A percentile compares a stretch with the other conserved stretches of the same genome.
phyloP scores from a whole-genome alignment of 2,113 vertebrate species.

The Crotalus horridus region DNA sequence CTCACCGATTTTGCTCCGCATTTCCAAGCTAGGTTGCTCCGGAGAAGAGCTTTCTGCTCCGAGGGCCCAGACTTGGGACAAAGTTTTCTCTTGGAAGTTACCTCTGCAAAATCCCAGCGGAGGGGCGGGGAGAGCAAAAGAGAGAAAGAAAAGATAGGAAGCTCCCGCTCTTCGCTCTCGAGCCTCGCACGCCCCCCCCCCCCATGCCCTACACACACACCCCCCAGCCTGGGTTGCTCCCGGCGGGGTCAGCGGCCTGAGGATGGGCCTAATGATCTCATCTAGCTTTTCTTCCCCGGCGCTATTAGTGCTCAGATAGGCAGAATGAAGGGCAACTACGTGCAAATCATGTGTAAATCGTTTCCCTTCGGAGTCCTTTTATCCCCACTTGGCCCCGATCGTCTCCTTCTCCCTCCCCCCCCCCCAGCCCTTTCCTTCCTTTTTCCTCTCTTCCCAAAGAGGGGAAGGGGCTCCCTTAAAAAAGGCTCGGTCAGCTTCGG shows the following conservation, averaged over 20 bases:
- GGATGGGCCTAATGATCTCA: slow-evolving; percentile 75
- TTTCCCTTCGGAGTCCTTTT: slow-evolving; percentile 73
- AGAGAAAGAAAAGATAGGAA: slow-evolving; percentile 8
- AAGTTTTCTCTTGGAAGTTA: slow-evolving; percentile 10
- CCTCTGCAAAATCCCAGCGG: neutral
- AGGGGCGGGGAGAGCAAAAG: neutral
- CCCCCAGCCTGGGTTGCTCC: slow-evolving; percentile 32
- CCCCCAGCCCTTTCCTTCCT: neutral
- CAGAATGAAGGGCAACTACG: slow-evolving; percentile 77
- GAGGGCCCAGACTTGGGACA: neutral
- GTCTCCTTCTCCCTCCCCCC: neutral
- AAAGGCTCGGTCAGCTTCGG: slow-evolving; percentile 89
- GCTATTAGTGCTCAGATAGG: slow-evolving; percentile 75
- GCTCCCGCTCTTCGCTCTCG: neutral
- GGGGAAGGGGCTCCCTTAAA: slow-evolving; percentile 81
- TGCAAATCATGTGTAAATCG: slow-evolving; percentile 78
- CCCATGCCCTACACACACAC: no score
- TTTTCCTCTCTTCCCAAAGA: slow-evolving; percentile 77
- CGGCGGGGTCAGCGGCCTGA: slow-evolving; percentile 60
- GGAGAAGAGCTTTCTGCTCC: neutral
- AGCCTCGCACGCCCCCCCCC: neutral
- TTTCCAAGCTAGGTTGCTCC: neutral
- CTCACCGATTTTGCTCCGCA: neutral
- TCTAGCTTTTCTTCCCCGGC: slow-evolving; percentile 71
- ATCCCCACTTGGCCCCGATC: slow-evolving; percentile 61